These are phyloP conservation scores for Petrosia ficiformis DNA, from an alignment of 37 sponge, comb jelly and placozoan species.

Conservation along the genomic window DNA sequence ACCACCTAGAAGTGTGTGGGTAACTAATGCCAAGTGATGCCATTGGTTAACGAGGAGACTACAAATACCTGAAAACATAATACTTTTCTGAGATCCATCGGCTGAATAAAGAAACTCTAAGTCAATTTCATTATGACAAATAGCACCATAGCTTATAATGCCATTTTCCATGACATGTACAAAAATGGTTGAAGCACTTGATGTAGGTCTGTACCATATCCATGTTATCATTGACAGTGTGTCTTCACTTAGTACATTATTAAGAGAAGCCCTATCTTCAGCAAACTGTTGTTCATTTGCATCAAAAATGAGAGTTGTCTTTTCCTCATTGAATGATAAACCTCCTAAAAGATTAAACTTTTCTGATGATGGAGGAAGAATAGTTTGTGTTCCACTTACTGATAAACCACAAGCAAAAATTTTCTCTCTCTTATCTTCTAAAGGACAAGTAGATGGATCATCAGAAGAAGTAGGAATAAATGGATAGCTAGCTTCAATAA, in stretches of 20 bases:
- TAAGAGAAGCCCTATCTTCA: not conserved
- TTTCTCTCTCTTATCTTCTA: conserved; percentile 35
- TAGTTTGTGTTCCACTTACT: not conserved
- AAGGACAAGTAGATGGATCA: conserved; percentile 35
- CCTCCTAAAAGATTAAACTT: not conserved
- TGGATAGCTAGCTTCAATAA: conserved; percentile 36
- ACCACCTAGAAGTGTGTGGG: not conserved
- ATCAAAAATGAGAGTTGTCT: conserved; percentile 34
- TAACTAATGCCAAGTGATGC: conserved; percentile 68
- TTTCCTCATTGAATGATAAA: not conserved
- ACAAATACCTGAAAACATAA: conserved; percentile 39
- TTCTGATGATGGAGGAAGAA: not conserved
- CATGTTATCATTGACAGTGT: conserved; percentile 57
- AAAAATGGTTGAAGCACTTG: conserved; percentile 44
- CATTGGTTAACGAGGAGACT: conserved; percentile 35
- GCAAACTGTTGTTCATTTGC: conserved; percentile 24
- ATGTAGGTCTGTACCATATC: conserved; percentile 33
- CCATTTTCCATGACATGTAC: conserved; percentile 16
- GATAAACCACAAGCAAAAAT: conserved; percentile 29
- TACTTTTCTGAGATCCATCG: not conserved
- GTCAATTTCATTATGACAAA: conserved; percentile 22
- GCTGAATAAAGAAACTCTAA: conserved; percentile 37
- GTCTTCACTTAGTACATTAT: not conserved
- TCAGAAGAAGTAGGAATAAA: conserved; percentile 30
- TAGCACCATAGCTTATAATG: conserved; percentile 16